Conservation (phyloP, 35 echinoderm and acorn worm genomes). For the Lytechinus pictus region DNA sequence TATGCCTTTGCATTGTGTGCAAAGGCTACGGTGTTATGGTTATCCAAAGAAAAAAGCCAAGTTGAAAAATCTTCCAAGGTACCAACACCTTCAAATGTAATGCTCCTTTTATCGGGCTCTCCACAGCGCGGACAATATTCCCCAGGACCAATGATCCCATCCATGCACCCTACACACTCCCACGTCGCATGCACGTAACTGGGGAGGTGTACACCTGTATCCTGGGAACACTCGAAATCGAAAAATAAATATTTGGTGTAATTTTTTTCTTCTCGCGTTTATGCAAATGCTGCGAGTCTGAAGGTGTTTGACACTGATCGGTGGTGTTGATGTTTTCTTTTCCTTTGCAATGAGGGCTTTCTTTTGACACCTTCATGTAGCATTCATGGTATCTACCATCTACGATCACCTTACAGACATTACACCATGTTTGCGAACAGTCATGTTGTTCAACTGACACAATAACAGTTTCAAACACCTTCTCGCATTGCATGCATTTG, state of each 20-base stretch:
- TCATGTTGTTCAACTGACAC: neutral
- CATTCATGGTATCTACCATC: neutral
- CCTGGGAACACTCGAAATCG: constrained; percentile 63
- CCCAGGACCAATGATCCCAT: neutral
- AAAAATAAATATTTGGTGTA: neutral
- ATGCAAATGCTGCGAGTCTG: too few relatives aligned
- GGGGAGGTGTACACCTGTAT: constrained; percentile 29
- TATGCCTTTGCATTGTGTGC: constrained; percentile 62
- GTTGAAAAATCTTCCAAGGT: constrained; percentile 34
- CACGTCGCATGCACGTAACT: constrained; percentile 22
- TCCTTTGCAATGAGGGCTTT: neutral
- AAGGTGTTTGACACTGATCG: too few relatives aligned
- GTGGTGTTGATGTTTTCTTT: neutral
- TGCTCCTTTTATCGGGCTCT: neutral
- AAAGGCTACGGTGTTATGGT: constrained; percentile 51
- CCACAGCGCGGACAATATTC: neutral
- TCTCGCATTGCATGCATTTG: neutral
- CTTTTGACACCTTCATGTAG: neutral
- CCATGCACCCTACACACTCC: neutral
- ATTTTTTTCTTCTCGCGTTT: neutral
- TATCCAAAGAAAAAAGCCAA: constrained; percentile 47
- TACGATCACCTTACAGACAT: neutral
- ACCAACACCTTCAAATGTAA: constrained; percentile 49
- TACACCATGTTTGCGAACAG: neutral
- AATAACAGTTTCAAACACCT: neutral